These are phyloP conservation scores for Noctua fimbriata DNA, from an alignment of 2,888 invertebrate genomes.

Conservation along the genomic window DNA sequence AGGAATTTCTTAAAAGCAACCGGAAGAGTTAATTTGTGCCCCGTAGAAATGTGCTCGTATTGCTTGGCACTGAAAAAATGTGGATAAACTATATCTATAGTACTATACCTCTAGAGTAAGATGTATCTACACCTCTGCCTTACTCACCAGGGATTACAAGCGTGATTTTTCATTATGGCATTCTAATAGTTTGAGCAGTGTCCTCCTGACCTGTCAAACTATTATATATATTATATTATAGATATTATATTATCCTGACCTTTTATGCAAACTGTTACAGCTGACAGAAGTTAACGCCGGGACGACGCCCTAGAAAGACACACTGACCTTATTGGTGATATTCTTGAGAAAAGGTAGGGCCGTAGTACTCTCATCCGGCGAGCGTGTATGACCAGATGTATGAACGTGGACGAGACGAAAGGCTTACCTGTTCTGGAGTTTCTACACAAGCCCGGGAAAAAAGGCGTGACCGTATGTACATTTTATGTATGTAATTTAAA, in stretches of 20 bases:
- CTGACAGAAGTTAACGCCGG: fast-evolving
- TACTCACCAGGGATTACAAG: not conserved
- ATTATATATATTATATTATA: too few relatives aligned
- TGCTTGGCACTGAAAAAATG: not conserved
- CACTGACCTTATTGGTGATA: not conserved
- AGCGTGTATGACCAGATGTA: not conserved
- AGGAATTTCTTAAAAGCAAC: not conserved
- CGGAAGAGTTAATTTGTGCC: not conserved
- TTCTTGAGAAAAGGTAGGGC: not conserved
- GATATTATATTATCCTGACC: too few relatives aligned
- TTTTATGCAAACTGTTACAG: not conserved
- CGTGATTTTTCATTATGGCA: not conserved
- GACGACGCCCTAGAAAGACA: not conserved
- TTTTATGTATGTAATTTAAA: not conserved
- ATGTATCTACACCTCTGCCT: not conserved
- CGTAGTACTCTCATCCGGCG: not conserved
- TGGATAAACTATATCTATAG: not conserved
- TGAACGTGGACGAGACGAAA: not conserved
- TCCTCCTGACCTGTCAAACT: too few relatives aligned
- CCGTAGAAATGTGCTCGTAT: not conserved
- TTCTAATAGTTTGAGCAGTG: not conserved
- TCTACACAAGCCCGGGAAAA: not conserved
- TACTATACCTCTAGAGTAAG: not conserved
- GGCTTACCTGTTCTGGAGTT: not conserved
- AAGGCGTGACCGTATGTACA: not conserved